Evolutionary conservation across 2,113 vertebrate species (phyloP).

Genomic region (Chloropsis cyanopogon): DNA sequence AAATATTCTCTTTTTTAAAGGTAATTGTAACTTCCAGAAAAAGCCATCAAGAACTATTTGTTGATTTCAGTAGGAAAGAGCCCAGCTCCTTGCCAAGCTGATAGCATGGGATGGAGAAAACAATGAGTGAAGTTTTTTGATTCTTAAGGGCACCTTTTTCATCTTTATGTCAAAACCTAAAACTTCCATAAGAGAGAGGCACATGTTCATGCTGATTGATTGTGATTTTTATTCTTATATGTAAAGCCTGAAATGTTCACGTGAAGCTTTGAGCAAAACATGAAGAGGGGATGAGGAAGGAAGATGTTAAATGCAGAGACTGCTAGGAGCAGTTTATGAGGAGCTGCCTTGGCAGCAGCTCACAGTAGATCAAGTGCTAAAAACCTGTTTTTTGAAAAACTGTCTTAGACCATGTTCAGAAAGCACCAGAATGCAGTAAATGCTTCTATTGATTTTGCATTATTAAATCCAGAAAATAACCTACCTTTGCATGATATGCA

Average conservation of each 20-base stretch:
- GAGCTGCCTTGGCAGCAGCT: background rate
- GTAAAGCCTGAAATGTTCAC: background rate
- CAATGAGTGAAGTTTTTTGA: background rate
- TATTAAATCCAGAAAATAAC: constrained; percentile 32
- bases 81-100: background rate
- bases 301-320: background rate
- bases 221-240: background rate
- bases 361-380: background rate
- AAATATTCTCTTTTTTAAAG: background rate
- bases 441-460: constrained; percentile 46
- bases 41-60: background rate
- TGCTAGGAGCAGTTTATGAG: background rate
- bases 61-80: background rate
- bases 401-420: background rate
- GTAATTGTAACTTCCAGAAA: background rate
- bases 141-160: background rate
- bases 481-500: background rate
- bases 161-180: background rate
- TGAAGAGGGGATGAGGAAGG: background rate
- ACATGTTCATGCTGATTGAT: background rate
- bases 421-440: background rate
- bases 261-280: background rate
- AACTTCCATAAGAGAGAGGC: background rate
- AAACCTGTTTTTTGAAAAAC: background rate
- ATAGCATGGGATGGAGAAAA: background rate